Conservation (phyloP, 1,140 invertebrate species). For the Spodoptera frugiperda region DNA sequence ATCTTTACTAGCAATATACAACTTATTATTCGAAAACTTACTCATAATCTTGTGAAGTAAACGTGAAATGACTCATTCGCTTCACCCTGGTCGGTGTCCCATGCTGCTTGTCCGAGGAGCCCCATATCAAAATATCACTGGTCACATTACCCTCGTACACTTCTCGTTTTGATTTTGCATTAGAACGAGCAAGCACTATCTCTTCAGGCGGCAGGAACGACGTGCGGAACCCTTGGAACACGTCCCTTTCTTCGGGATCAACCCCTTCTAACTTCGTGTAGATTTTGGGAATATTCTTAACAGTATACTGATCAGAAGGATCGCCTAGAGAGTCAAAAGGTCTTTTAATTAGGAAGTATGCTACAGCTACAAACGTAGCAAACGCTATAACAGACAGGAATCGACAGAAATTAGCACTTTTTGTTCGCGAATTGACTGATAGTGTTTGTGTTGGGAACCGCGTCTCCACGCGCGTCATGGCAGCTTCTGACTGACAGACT, state of each 20-base stretch:
- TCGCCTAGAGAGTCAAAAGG: slow-evolving; percentile 69
- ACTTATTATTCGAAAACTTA: slow-evolving; percentile 57
- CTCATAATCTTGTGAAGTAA: slow-evolving; percentile 69
- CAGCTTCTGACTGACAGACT: slow-evolving; percentile 76
- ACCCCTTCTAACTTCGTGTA: slow-evolving; percentile 72
- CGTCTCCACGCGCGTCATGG: slow-evolving; percentile 79
- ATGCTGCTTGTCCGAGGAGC: slow-evolving; percentile 49
- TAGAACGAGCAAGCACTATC: slow-evolving; percentile 60
- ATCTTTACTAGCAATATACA: neutral
- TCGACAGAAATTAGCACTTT: slow-evolving; percentile 68
- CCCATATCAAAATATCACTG: slow-evolving; percentile 69
- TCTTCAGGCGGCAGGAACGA: slow-evolving; percentile 78
- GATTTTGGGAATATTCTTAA: slow-evolving; percentile 72
- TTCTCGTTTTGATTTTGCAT: slow-evolving; percentile 55
- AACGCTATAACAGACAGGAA: slow-evolving; percentile 63
- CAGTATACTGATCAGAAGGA: slow-evolving; percentile 70
- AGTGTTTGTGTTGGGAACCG: slow-evolving; percentile 59
- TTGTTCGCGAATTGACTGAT: slow-evolving; percentile 62
- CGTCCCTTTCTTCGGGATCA: slow-evolving; percentile 78
- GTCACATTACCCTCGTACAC: slow-evolving; percentile 62
- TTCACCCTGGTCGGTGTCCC: slow-evolving; percentile 64
- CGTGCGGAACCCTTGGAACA: slow-evolving; percentile 78
- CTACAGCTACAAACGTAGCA: slow-evolving; percentile 51
- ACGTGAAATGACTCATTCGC: slow-evolving; percentile 68
- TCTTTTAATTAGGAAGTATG: slow-evolving; percentile 67